Conservation (phyloP, 2,888 invertebrate species). For the Sesia bembeciformis region DNA sequence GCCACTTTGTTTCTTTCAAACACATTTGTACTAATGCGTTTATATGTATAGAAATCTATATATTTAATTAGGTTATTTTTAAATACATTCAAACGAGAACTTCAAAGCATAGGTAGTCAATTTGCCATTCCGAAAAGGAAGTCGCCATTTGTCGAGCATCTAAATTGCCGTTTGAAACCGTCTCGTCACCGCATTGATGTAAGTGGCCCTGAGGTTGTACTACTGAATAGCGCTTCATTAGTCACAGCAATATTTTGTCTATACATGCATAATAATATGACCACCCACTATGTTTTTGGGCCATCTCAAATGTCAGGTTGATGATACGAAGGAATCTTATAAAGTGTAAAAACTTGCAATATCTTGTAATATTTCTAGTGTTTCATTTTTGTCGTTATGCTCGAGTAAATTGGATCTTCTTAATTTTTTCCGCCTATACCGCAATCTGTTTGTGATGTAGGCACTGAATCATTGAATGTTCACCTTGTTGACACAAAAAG, state of each 20-base stretch:
- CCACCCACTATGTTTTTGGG: constrained; percentile 15
- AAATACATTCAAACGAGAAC: too few species aligned
- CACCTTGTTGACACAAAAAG: constrained; percentile 19
- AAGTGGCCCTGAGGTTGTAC: constrained; percentile 31
- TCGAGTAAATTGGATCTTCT: too few species aligned
- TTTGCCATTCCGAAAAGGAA: constrained; percentile 41
- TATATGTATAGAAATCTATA: too few species aligned
- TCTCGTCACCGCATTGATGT: constrained; percentile 31
- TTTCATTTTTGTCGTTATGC: too few species aligned
- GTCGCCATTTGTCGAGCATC: constrained; percentile 37
- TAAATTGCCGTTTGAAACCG: constrained; percentile 37
- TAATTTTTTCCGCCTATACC: too few species aligned
- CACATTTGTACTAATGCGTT: too few species aligned
- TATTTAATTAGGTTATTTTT: too few species aligned
- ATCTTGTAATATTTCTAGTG: too few species aligned
- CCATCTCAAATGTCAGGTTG: neutral
- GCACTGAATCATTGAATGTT: constrained; percentile 5
- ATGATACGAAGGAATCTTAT: neutral
- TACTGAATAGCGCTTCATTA: constrained; percentile 19
- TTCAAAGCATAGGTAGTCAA: constrained; percentile 15
- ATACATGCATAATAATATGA: constrained; percentile 16
- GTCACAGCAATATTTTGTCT: constrained; percentile 16
- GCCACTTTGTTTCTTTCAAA: too few species aligned
- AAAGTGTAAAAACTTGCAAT: too few species aligned
- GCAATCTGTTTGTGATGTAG: neutral